Conservation (phyloP, 2,888 invertebrate species). For the Nemotelus nigrinus region DNA sequence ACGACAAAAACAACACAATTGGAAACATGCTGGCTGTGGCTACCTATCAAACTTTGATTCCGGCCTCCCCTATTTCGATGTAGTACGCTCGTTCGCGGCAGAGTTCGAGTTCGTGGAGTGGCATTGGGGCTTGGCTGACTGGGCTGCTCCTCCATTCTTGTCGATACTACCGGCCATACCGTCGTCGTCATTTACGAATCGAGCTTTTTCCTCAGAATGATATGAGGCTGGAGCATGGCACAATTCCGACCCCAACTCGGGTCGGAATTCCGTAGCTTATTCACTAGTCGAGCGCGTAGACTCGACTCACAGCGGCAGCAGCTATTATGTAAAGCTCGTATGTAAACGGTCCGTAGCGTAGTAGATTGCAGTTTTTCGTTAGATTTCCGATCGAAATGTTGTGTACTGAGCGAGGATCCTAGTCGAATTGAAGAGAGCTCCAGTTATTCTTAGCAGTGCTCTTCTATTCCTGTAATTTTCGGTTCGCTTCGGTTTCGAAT, state of each 20-base stretch:
- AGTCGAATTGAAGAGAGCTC: background rate
- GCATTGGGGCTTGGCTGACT: background rate
- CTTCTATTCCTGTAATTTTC: background rate
- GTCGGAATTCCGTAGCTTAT: conserved; percentile 38
- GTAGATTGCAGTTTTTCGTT: conserved; percentile 49
- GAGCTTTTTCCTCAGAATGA: conserved; percentile 35
- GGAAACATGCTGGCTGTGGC: background rate
- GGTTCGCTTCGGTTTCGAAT: background rate
- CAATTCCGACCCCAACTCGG: conserved; percentile 18
- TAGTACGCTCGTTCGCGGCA: background rate
- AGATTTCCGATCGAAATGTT: conserved; percentile 49
- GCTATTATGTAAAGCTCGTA: conserved; percentile 40
- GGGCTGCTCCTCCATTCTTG: background rate
- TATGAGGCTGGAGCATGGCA: conserved; percentile 31
- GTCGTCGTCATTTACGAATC: background rate
- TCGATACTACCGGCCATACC: background rate
- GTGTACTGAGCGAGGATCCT: conserved; percentile 10
- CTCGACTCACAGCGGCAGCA: background rate
- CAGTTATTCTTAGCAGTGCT: background rate
- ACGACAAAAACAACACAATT: no score
- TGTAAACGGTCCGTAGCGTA: conserved; percentile 39
- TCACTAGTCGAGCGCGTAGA: conserved; percentile 23
- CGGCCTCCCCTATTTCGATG: background rate
- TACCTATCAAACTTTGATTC: background rate
- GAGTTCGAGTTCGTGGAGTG: background rate